Evolutionary conservation across 2,113 vertebrate species (phyloP), one percentile per base, ranked within the genome.

Genomic region (Trochalopteron elliotii): DNA sequence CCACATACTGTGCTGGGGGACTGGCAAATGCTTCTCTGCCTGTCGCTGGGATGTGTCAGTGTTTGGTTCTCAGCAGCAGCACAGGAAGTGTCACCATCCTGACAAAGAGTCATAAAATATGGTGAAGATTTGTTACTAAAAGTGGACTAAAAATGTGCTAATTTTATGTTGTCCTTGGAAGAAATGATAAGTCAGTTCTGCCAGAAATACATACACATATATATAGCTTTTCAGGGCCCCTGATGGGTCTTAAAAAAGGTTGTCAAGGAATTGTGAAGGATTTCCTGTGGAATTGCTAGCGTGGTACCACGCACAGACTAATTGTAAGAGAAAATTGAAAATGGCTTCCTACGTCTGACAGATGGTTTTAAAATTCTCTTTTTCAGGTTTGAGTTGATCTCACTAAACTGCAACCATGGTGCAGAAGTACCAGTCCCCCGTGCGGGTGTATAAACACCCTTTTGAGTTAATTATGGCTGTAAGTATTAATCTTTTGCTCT

Each of bases 401-500:
- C 10, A n/a, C 65, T 10, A 88, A 80, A 72, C 67, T 75, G 72
- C 97, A 98, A 71, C 94, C 83, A 99, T 99, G 99, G 99, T 99
- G 96, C 99, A 99, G 90, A 99, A 99, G 85, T 99, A 99, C 97
- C 99, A 99, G 91, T 99, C 99, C 13, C 99, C 99, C 0, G 99
- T 99, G 11, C 96, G 99, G 98, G 99, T 99, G 95, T 99, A 99
- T 95, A 99, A 99, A 78, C 97, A 98, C 87, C 98, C 99, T 37
- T 99, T 99, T 97, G 99, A 99, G 93, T 91, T 99, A 65, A 98
- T 99, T 89, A 99, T 99, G 99, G 99, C 98, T 94, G 99, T 99
- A 97, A 99, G 99, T 99, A 98, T 96, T 44, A 13, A 27, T 83
- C 92, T 92, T 92, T 91, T 83, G 24, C 55, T 87, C 15, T 28